These are phyloP conservation scores for Heptranchias perlo DNA, from an alignment of 2,113 vertebrate species.

Conservation along the genomic window DNA sequence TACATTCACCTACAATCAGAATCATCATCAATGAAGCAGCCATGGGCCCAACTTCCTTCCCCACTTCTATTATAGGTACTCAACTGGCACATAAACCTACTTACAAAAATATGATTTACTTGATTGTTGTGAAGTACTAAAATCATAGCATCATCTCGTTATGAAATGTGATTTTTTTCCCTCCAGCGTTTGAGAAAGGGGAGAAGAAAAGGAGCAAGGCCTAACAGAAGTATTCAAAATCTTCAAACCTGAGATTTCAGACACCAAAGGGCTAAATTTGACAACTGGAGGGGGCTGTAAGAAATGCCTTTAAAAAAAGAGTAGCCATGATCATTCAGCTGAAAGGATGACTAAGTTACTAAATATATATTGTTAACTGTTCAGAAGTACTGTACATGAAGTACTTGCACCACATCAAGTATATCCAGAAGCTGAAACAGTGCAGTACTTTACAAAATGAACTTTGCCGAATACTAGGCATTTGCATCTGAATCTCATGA, in stretches of 20 bases:
- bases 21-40: too few species aligned
- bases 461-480: too few species aligned
- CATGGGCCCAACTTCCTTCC: not conserved
- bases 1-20: not conserved
- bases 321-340: not conserved
- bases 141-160: not conserved
- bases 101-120: not conserved
- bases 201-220: not conserved
- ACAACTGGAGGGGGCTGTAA: not conserved
- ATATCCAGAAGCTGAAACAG: too few species aligned
- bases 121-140: not conserved
- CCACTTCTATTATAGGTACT: not conserved
- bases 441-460: too few species aligned
- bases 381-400: too few species aligned
- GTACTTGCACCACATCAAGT: too few species aligned
- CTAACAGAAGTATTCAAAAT: not conserved
- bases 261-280: not conserved
- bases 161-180: not conserved
- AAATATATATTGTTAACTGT: not conserved
- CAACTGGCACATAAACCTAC: not conserved
- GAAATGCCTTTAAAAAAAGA: not conserved
- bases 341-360: not conserved
- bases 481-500: not conserved
- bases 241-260: not conserved
- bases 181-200: not conserved